These are phyloP conservation scores for Megaustenia siamemsis DNA, from an alignment of 2,888 invertebrate species.

Conservation along the genomic window DNA sequence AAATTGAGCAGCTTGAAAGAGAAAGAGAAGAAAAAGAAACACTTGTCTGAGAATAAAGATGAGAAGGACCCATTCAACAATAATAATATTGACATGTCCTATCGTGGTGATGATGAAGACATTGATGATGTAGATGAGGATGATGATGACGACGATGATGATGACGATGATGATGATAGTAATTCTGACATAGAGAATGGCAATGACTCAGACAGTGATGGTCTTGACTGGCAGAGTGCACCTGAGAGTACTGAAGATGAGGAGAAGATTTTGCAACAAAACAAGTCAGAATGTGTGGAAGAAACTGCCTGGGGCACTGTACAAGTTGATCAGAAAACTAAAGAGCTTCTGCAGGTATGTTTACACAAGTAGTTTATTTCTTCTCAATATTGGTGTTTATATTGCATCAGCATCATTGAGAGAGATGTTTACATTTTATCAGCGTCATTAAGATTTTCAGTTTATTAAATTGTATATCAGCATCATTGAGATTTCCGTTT, in stretches of 20 bases:
- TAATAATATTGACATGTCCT: constrained; percentile 51
- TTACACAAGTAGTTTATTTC: background rate
- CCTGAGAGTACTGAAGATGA: constrained; percentile 28
- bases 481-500: too few species aligned
- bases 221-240: constrained; percentile 38
- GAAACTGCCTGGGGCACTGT: constrained; percentile 54
- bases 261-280: background rate
- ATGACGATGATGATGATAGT: constrained; percentile 36
- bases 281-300: constrained; percentile 1
- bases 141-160: constrained; percentile 54
- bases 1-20: constrained; percentile 51
- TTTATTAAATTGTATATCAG: too few species aligned
- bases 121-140: constrained; percentile 61
- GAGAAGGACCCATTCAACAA: constrained; percentile 45
- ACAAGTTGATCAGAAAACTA: constrained; percentile 70
- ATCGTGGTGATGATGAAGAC: constrained; percentile 53
- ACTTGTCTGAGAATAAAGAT: constrained; percentile 13
- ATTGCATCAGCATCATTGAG: too few species aligned
- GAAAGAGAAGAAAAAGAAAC: constrained; percentile 49
- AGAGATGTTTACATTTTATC: too few species aligned
- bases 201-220: constrained; percentile 49
- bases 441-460: too few species aligned
- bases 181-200: constrained; percentile 49
- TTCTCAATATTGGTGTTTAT: too few species aligned
- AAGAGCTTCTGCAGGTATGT: constrained; percentile 65